Conservation (phyloP, 2,888 invertebrate species). For the Anarsia innoxiella region DNA sequence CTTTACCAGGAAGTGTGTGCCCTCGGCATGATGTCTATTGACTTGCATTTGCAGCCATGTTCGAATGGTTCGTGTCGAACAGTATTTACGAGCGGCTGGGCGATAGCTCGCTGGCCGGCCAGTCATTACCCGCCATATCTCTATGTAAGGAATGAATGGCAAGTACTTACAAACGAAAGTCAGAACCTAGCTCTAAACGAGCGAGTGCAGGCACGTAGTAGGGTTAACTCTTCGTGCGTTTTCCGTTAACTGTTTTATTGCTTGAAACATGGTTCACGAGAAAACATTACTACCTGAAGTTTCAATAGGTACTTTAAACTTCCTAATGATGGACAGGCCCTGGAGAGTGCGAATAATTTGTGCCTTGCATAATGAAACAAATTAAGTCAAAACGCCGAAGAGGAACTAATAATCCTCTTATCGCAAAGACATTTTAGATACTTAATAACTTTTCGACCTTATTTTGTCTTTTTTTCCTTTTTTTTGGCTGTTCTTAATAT, state of each 20-base stretch:
- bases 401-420: no score
- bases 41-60: constrained; percentile 58
- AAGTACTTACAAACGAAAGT: constrained; percentile 57
- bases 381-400: constrained; percentile 31
- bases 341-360: constrained; percentile 9
- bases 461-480: no score
- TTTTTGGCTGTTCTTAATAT: no score
- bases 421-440: no score
- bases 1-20: constrained; percentile 52
- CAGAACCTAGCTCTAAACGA: constrained; percentile 52
- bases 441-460: no score
- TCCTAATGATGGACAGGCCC: constrained; percentile 18
- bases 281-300: constrained; percentile 26
- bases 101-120: constrained; percentile 58
- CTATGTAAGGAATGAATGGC: constrained; percentile 66
- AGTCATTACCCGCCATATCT: constrained; percentile 69
- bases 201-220: constrained; percentile 54
- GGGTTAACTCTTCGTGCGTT: constrained; percentile 41
- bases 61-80: constrained; percentile 59
- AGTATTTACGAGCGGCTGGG: constrained; percentile 66
- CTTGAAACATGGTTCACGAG: constrained; percentile 38
- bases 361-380: constrained; percentile 14
- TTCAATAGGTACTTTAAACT: constrained; percentile 17
- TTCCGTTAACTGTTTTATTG: constrained; percentile 51
- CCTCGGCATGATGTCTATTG: constrained; percentile 55